Base-by-base conservation (phyloP, 1,140 invertebrate species). In the Liolophura sinensis region DNA sequence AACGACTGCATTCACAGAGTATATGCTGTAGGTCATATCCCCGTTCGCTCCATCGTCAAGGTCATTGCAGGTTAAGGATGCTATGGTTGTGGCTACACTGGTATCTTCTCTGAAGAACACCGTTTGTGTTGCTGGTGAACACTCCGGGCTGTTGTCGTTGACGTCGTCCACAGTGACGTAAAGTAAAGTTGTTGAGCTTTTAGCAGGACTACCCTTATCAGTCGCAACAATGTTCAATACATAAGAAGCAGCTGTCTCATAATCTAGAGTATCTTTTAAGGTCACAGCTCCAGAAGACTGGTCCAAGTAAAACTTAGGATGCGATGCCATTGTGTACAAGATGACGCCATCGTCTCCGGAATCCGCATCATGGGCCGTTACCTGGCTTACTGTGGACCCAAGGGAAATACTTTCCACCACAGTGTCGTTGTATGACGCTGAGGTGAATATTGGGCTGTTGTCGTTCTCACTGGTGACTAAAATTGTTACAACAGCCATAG, bases 71-170 rank as follows among this genome's bases (percentile, higher is more conserved):
- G 56, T 47, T 9, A 79, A 47, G 14, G 64, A 61, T 9, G 67
- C 60, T 0, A 77, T 69, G 14, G 63, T n/a, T 14, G 46, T 49
- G 40, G 3, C 52, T 64, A 1, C 66, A 65, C 11, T 47, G 20
- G 16, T 65, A 9, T 40, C 64, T 64, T 75, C 70, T 52, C 61
- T 15, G 12, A 96, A 89, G 1, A 90, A 90, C 3, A 92, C 90
- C 74, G 94, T 93, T 24, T 96, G 97, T 18, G 94, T 85, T 0
- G 87, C 77, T 48, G 87, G 88, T 73, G 92, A 90, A 80, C 96
- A 93, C 0, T 91, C 83, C 0, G 95, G 95, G 15, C 94, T 93
- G 82, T 97, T 96, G 81, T 98, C 95, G 84, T 98, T 74, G n/a
- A 66, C 63, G 63, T 74, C 73, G 24, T 58, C 54, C 18, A 73